phyloP scores from a whole-genome alignment of 1,140 invertebrate genomes.

The Hyles euphorbiae region DNA sequence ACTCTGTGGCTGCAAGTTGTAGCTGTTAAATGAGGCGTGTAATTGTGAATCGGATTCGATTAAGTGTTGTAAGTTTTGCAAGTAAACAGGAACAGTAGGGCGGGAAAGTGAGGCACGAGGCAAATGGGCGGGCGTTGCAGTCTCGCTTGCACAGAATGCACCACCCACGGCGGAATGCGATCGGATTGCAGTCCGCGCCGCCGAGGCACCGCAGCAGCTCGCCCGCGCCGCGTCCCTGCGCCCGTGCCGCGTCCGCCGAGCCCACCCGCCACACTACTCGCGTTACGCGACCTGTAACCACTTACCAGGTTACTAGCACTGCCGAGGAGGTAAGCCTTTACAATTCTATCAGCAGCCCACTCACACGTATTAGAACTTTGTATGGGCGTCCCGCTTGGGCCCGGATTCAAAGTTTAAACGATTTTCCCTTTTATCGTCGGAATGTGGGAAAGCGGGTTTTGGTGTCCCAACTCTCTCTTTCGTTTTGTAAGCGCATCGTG shows the following conservation, averaged over 20 bases:
- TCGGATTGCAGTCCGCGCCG: conserved; percentile 60
- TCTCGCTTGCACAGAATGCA: conserved; percentile 70
- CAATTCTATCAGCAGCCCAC: conserved; percentile 40
- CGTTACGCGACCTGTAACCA: conserved; percentile 67
- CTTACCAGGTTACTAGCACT: conserved; percentile 58
- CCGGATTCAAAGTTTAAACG: conserved; percentile 33
- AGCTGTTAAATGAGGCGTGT: conserved; percentile 28
- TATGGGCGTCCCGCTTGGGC: conserved; percentile 42
- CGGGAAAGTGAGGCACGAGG: conserved; percentile 70
- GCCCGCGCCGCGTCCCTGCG: conserved; percentile 38
- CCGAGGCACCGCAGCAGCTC: conserved; percentile 51
- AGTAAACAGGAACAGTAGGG: conserved; percentile 55
- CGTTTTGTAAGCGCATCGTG: conserved; percentile 58
- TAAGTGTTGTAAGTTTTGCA: conserved; percentile 53
- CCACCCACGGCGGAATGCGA: conserved; percentile 58
- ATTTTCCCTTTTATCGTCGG: conserved; percentile 71
- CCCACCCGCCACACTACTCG: conserved; percentile 43
- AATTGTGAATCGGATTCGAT: conserved; percentile 35
- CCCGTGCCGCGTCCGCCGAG: conserved; percentile 28
- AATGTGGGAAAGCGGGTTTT: conserved; percentile 72
- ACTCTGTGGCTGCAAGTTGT: too few species aligned
- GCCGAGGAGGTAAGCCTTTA: conserved; percentile 63
- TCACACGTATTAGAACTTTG: conserved; percentile 36
- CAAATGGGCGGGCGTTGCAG: conserved; percentile 68
- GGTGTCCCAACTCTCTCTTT: conserved; percentile 71